phyloP scores from a whole-genome alignment of 2,888 invertebrate genomes.

The Polymixis lichenea region DNA sequence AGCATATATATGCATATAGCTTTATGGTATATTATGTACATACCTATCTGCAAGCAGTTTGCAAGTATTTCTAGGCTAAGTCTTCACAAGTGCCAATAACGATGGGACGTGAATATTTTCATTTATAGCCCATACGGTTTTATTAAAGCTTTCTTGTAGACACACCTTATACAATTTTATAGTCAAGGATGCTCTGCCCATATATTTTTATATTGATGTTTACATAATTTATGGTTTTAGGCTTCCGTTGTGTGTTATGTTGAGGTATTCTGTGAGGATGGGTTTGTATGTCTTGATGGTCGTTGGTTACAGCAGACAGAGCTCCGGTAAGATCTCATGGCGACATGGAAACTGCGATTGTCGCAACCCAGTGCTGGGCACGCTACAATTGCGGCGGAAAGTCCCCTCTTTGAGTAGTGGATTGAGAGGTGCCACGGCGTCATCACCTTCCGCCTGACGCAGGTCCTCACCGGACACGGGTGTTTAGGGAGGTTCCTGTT shows the following conservation, averaged over 20 bases:
- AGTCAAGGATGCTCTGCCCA: constrained; percentile 22
- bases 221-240: constrained; percentile 41
- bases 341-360: no score
- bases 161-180: constrained; percentile 63
- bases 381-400: no score
- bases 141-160: constrained; percentile 51
- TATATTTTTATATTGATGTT: constrained; percentile 51
- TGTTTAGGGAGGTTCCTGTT: no score
- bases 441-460: no score
- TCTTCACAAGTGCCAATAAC: constrained; percentile 30
- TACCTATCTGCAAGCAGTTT: constrained; percentile 11
- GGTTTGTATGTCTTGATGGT: no score
- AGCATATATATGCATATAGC: neutral
- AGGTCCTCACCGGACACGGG: no score
- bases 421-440: no score
- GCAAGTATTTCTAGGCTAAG: constrained; percentile 2
- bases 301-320: no score
- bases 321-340: no score
- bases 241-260: constrained; percentile 5
- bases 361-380: no score
- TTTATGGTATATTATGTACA: constrained; percentile 2
- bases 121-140: constrained; percentile 51
- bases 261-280: neutral
- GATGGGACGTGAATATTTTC: constrained; percentile 48
- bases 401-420: no score